phyloP scores from a whole-genome alignment of 2,797 vertebrate genomes.

The Ispidina lecontei region DNA sequence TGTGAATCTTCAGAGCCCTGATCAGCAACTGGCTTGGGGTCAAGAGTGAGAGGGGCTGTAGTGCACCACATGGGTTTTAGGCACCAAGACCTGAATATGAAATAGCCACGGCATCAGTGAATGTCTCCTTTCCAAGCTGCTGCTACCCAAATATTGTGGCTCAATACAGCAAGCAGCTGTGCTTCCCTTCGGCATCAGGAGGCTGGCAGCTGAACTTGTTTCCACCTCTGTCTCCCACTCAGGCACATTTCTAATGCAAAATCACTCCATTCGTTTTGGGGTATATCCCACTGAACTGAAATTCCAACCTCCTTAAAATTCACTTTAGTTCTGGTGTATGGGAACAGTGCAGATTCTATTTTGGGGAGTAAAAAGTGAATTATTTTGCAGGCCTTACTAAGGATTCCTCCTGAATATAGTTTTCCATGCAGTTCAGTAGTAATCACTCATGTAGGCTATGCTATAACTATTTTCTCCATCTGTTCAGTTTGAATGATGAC shows the following conservation, averaged over 20 bases:
- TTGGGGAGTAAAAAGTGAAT: constrained; percentile 8
- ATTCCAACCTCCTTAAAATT: constrained; percentile 60
- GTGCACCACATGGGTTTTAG: background rate
- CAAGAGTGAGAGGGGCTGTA: fast-evolving
- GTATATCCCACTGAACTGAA: constrained; percentile 10
- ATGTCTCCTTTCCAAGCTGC: background rate
- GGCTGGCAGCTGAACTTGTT: constrained; percentile 23
- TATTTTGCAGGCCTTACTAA: constrained; percentile 4
- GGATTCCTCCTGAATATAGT: constrained; percentile 3
- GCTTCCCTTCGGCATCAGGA: constrained; percentile 20
- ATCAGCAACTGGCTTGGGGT: background rate
- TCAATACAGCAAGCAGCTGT: constrained; percentile 15
- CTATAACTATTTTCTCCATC: background rate
- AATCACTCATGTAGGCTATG: background rate
- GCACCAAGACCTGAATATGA: background rate
- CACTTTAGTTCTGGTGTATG: constrained; percentile 35
- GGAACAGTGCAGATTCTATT: constrained; percentile 8
- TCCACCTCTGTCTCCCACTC: constrained; percentile 16
- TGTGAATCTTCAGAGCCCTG: background rate
- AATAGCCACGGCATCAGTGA: background rate
- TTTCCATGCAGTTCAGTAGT: constrained; percentile 5
- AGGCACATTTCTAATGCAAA: background rate
- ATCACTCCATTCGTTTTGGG: constrained; percentile 18
- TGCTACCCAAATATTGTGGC: background rate
- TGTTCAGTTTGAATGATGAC: background rate